Percentiles rank a stretch among this genome's conserved stretches.
These are phyloP conservation scores for Ophion slaviceki DNA, from an alignment of 2,888 invertebrate genomes.

Conservation along the genomic window DNA sequence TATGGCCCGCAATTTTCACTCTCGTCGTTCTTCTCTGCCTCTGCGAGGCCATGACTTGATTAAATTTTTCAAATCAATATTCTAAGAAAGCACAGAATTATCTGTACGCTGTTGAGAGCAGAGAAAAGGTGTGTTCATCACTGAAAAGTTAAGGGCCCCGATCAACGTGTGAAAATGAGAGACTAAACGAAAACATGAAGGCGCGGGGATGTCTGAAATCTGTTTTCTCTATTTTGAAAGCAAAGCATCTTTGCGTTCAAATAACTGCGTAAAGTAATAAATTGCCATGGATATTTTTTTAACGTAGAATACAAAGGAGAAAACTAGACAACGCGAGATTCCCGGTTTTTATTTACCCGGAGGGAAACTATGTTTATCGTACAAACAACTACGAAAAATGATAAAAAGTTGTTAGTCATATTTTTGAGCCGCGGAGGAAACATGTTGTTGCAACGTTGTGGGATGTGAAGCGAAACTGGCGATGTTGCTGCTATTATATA, in stretches of 20 bases:
- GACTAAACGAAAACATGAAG: background rate
- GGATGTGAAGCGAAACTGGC: conserved; percentile 17
- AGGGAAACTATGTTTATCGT: background rate
- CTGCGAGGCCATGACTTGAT: conserved; percentile 10
- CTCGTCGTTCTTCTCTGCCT: conserved; percentile 6
- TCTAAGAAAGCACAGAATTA: background rate
- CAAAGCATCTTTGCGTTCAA: too few relatives aligned
- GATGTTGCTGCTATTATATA: conserved; percentile 18
- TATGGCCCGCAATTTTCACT: conserved; percentile 6
- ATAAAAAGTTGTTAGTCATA: background rate
- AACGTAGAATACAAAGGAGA: too few relatives aligned
- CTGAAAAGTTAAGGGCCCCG: background rate
- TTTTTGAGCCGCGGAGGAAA: background rate
- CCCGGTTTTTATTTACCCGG: background rate
- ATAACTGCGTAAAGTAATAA: too few relatives aligned
- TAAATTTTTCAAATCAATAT: conserved; percentile 17
- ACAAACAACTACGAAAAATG: background rate
- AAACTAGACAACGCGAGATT: too few relatives aligned
- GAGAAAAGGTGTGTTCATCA: background rate
- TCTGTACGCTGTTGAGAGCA: background rate
- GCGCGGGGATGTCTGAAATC: too few relatives aligned
- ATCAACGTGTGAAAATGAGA: background rate
- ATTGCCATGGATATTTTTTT: too few relatives aligned
- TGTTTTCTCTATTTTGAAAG: too few relatives aligned
- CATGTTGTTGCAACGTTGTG: conserved; percentile 9